Evolutionary conservation across 2,797 vertebrate species (phyloP).

Genomic region (Rhyacichthys aspro): DNA sequence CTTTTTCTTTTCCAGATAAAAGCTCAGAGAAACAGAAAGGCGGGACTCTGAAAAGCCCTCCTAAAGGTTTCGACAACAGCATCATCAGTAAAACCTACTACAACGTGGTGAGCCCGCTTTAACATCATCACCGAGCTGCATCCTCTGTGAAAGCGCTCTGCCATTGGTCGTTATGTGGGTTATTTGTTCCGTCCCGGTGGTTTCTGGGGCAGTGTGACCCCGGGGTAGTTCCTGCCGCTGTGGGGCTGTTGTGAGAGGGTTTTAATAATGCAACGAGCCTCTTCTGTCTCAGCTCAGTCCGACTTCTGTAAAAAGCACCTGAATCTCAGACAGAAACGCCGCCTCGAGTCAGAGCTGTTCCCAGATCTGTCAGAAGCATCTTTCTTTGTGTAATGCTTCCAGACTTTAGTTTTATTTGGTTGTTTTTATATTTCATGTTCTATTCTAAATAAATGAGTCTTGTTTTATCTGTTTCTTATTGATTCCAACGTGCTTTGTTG

Average conservation of each 20-base stretch:
- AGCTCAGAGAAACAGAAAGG: slow-evolving; percentile 86
- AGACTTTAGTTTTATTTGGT: no score
- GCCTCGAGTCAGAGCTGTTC: slow-evolving; percentile 45
- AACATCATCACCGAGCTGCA: no score
- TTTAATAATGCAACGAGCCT: slow-evolving; percentile 70
- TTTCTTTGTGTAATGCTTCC: no score
- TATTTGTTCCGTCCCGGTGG: slow-evolving; percentile 71
- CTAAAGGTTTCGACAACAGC: slow-evolving; percentile 91
- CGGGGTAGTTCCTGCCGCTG: slow-evolving; percentile 32
- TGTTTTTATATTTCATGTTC: no score
- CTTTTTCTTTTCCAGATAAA: slow-evolving; percentile 80
- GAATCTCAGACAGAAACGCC: not conserved
- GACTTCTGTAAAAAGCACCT: slow-evolving; percentile 20
- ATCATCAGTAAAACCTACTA: slow-evolving; percentile 97
- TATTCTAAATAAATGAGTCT: no score
- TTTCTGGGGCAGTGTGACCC: slow-evolving; percentile 70
- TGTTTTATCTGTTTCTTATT: no score
- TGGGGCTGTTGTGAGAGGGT: slow-evolving; percentile 24
- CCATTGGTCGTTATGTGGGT: slow-evolving; percentile 76
- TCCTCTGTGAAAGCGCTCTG: no score
- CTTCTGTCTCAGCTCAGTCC: slow-evolving; percentile 23
- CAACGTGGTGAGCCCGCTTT: slow-evolving; percentile 90
- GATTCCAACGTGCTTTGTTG: no score
- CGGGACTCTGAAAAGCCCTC: slow-evolving; percentile 89
- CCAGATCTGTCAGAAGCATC: slow-evolving; percentile 1